Percentiles rank a stretch among this genome's conserved stretches.
phyloP scores from a whole-genome alignment of 2,888 invertebrate genomes.

The Drosophila siamana region DNA sequence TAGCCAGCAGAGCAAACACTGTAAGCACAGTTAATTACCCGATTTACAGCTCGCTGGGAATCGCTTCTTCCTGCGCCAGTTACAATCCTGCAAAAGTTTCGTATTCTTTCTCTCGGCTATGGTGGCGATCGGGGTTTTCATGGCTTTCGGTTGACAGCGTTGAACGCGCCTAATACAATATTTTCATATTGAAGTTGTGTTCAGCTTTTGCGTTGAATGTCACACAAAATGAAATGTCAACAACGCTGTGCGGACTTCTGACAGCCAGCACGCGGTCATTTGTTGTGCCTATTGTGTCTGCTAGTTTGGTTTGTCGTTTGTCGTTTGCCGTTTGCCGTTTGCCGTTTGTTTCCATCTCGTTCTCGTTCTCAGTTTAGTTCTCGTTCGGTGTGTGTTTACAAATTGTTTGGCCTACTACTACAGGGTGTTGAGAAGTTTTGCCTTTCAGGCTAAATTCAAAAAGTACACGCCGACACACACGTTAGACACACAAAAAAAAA shows the following conservation, averaged over 20 bases:
- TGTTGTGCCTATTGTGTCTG: neutral
- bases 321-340: too few species aligned
- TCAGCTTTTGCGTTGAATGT: conserved; percentile 6
- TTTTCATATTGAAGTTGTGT: conserved; percentile 1
- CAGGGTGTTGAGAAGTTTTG: neutral
- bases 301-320: too few species aligned
- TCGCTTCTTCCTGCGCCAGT: too few species aligned
- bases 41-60: too few species aligned
- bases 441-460: conserved; percentile 5
- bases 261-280: conserved; percentile 71
- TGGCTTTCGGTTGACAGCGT: neutral
- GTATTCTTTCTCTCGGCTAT: neutral
- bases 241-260: conserved; percentile 41
- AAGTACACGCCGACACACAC: conserved; percentile 9
- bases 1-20: too few species aligned
- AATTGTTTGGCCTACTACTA: conserved; percentile 21
- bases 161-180: neutral
- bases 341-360: too few species aligned
- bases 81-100: too few species aligned
- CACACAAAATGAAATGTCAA: conserved; percentile 24
- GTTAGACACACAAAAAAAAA: conserved; percentile 16
- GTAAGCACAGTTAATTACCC: too few species aligned
- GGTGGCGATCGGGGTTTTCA: neutral
- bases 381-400: too few species aligned
- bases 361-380: too few species aligned